These are phyloP conservation scores for Varecia variegata DNA, from an alignment of 2,797 vertebrate genomes.

Conservation along the genomic window DNA sequence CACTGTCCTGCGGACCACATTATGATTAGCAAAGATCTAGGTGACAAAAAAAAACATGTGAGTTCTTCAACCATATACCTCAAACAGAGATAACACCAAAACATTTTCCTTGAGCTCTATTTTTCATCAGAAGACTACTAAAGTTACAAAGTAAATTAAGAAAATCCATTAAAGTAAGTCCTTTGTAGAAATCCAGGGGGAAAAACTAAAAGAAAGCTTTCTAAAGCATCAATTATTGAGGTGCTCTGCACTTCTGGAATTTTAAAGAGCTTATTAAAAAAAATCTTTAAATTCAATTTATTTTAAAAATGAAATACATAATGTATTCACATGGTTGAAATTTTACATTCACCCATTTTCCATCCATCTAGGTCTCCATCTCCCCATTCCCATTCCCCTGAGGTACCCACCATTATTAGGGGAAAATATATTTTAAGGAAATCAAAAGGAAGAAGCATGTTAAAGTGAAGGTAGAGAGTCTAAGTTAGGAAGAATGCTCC, in stretches of 20 bases:
- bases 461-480: not conserved
- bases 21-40: slow-evolving; percentile 18
- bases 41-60: not conserved
- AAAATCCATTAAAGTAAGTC: not conserved
- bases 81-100: not conserved
- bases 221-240: not conserved
- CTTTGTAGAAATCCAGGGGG: slow-evolving; percentile 18
- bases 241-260: not conserved
- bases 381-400: not conserved
- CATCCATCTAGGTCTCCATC: not conserved
- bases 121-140: not conserved
- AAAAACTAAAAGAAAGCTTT: not conserved
- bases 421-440: not conserved
- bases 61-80: not conserved
- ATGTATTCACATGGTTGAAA: not conserved
- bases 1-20: not conserved
- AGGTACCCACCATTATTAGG: not conserved
- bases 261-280: not conserved
- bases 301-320: not conserved
- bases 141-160: not conserved
- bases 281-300: not conserved
- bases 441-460: not conserved
- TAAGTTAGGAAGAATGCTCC: not conserved
- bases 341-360: not conserved
- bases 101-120: not conserved